These are phyloP conservation scores for Urocolius indicus DNA, from an alignment of 2,113 vertebrate genomes.

Conservation along the genomic window DNA sequence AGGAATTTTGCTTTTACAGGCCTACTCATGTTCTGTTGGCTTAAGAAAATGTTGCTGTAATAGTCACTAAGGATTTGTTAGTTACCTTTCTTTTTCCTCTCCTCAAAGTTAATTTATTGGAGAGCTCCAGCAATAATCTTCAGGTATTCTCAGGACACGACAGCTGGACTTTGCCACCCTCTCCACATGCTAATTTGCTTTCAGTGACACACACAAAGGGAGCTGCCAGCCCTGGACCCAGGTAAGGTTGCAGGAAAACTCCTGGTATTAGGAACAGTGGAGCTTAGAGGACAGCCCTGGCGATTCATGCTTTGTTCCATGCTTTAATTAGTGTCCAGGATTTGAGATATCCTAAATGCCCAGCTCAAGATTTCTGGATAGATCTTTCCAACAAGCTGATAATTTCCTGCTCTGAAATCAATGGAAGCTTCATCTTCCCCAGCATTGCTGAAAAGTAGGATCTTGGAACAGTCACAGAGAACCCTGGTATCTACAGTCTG, in stretches of 20 bases:
- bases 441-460: background rate
- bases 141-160: constrained; percentile 87
- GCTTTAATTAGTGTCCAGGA: background rate
- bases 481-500: background rate
- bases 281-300: background rate
- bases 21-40: background rate
- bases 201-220: constrained; percentile 75
- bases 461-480: background rate
- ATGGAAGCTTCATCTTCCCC: background rate
- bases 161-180: constrained; percentile 83
- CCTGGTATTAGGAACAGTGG: background rate
- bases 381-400: background rate
- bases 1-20: background rate
- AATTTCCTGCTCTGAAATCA: background rate
- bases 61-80: background rate
- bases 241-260: constrained; percentile 76
- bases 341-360: background rate
- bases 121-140: constrained; percentile 80
- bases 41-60: background rate
- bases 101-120: constrained; percentile 77
- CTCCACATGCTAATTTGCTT: constrained; percentile 78
- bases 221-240: constrained; percentile 72
- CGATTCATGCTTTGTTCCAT: background rate
- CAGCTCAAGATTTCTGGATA: background rate
- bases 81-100: background rate